Evolutionary conservation across 35 echinoderm and acorn worm species (phyloP).

Genomic region (Stichopus chloronotus): DNA sequence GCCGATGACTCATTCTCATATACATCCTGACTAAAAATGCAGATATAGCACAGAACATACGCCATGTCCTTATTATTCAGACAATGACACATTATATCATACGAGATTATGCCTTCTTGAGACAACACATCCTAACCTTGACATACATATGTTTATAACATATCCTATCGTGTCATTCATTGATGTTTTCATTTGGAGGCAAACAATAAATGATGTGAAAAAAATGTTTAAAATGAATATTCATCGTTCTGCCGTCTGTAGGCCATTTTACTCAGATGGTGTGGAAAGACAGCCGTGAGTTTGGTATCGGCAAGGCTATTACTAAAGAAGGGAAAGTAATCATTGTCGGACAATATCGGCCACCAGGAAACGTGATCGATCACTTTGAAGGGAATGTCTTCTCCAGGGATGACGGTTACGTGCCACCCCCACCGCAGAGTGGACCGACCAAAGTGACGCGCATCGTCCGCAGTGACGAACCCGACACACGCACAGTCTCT

Average conservation of each 20-base stretch:
- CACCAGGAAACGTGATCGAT: slow-evolving; percentile 89
- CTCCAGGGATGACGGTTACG: slow-evolving; percentile 66
- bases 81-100: too few relatives aligned
- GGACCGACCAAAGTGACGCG: slow-evolving; percentile 25
- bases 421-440: slow-evolving; percentile 60
- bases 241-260: slow-evolving; percentile 1
- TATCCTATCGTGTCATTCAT: too few relatives aligned
- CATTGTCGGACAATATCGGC: slow-evolving; percentile 87
- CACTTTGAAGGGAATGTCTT: slow-evolving; percentile 86
- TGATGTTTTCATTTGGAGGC: too few relatives aligned
- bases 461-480: slow-evolving; percentile 38
- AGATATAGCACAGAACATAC: too few relatives aligned
- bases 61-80: too few relatives aligned
- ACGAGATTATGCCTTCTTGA: too few relatives aligned
- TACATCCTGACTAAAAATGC: too few relatives aligned
- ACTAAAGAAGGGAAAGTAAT: slow-evolving; percentile 80
- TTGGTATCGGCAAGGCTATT: slow-evolving; percentile 93
- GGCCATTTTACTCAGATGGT: slow-evolving; percentile 99
- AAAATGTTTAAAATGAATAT: too few relatives aligned
- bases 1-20: too few relatives aligned
- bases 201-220: too few relatives aligned
- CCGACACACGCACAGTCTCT: slow-evolving; percentile 34
- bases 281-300: slow-evolving; percentile 87
- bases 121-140: too few relatives aligned
- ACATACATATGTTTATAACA: too few relatives aligned